Conservation (phyloP, 2,797 vertebrate genomes). For the Odontamblyopus rebecca region DNA sequence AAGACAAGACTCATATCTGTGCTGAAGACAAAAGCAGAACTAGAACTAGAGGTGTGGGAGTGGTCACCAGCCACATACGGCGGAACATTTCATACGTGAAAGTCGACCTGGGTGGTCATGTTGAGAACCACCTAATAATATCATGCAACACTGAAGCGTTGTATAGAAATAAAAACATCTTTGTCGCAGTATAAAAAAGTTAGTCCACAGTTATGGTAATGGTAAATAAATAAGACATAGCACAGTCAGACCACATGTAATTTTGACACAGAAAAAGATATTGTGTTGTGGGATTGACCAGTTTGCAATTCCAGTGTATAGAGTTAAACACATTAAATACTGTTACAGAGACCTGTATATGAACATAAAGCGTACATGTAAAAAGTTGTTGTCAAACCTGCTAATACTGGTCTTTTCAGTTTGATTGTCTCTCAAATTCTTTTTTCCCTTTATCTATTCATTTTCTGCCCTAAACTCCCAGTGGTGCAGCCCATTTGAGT, state of each 20-base stretch:
- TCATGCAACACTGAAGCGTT: constrained; percentile 6
- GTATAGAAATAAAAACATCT: constrained; percentile 17
- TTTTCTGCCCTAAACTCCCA: background rate
- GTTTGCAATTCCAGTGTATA: constrained; percentile 77
- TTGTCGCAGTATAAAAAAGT: constrained; percentile 40
- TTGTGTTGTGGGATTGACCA: constrained; percentile 28
- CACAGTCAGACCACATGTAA: constrained; percentile 34
- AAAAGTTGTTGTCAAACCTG: constrained; percentile 17
- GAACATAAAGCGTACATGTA: constrained; percentile 39
- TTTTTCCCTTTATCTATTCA: constrained; percentile 1
- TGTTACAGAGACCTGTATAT: constrained; percentile 50
- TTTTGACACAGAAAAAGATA: constrained; percentile 31
- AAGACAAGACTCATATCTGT: constrained; percentile 19
- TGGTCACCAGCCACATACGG: constrained; percentile 12
- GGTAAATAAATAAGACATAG: constrained; percentile 74
- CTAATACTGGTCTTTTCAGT: constrained; percentile 35
- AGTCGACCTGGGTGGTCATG: constrained; percentile 15
- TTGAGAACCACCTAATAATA: constrained; percentile 10
- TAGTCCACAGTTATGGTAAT: constrained; percentile 53
- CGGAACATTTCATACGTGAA: constrained; percentile 24
- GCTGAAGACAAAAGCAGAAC: constrained; percentile 16
- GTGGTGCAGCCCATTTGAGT: background rate
- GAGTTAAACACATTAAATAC: constrained; percentile 68
- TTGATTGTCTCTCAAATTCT: constrained; percentile 26
- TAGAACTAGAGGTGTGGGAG: constrained; percentile 10